Percentiles rank a stretch among this genome's conserved stretches.
phyloP scores from a whole-genome alignment of 2,797 vertebrate genomes.

The Diglossa cyanea region DNA sequence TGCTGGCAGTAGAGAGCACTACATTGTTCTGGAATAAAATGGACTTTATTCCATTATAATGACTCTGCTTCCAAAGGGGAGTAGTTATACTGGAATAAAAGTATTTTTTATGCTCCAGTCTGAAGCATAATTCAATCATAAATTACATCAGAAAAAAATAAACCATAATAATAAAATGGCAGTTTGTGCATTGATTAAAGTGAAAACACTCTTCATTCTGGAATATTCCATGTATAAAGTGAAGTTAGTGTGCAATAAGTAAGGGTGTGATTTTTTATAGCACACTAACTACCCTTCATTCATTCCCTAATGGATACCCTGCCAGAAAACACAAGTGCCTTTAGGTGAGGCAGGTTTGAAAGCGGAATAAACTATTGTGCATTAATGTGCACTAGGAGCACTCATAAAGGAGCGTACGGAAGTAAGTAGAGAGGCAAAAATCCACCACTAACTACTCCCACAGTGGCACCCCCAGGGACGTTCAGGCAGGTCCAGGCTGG shows the following conservation, averaged over 20 bases:
- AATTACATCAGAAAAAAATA: conserved; percentile 72
- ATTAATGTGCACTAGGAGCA: not conserved
- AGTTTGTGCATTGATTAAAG: conserved; percentile 74
- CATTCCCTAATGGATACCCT: conserved; percentile 57
- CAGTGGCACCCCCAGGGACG: not conserved
- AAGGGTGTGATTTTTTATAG: conserved; percentile 65
- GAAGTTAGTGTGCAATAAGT: conserved; percentile 65
- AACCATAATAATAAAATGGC: conserved; percentile 73
- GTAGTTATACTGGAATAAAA: conserved; percentile 69
- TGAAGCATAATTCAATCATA: conserved; percentile 74
- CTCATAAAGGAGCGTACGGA: not conserved
- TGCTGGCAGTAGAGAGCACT: conserved; percentile 52
- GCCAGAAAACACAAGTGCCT: conserved; percentile 54
- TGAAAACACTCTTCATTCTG: conserved; percentile 70
- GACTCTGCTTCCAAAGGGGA: conserved; percentile 69
- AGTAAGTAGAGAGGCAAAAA: not conserved
- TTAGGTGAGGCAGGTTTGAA: conserved; percentile 54
- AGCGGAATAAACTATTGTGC: conserved; percentile 36
- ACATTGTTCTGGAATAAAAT: conserved; percentile 69
- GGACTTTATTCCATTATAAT: conserved; percentile 71
- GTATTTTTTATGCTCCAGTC: conserved; percentile 68
- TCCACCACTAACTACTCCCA: not conserved
- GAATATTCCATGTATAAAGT: conserved; percentile 61
- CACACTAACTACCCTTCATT: conserved; percentile 52
- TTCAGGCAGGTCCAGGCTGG: not conserved